phyloP scores from a whole-genome alignment of 2,797 vertebrate genomes.

The Apogon talboti region DNA sequence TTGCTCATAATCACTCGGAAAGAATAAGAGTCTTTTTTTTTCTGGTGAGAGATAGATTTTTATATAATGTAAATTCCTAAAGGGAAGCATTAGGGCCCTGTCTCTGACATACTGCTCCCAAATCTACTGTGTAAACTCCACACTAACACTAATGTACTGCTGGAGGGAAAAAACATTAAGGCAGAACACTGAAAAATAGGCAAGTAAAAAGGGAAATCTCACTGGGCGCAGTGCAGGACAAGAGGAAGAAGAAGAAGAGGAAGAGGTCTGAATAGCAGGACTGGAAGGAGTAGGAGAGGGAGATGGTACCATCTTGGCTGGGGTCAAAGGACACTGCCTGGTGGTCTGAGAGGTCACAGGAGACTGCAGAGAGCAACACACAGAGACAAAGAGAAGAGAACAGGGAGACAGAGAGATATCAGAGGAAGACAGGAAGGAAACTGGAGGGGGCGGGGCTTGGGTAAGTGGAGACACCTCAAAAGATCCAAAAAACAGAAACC shows the following conservation, averaged over 20 bases:
- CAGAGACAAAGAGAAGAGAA: constrained; percentile 26
- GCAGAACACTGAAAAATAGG: constrained; percentile 19
- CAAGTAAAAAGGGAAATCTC: constrained; percentile 64
- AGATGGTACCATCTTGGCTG: constrained; percentile 80
- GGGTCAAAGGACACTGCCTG: constrained; percentile 79
- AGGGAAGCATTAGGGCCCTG: neutral
- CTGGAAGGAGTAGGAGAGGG: constrained; percentile 73
- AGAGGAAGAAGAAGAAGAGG: constrained; percentile 66
- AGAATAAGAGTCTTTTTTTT: neutral
- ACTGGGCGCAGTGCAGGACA: constrained; percentile 80
- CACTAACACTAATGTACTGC: neutral
- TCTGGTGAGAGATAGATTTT: neutral
- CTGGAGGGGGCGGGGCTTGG: neutral
- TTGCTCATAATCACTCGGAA: too few species aligned
- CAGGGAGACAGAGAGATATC: constrained; percentile 25
- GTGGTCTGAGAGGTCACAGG: constrained; percentile 80
- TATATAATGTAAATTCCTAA: neutral
- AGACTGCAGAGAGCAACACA: constrained; percentile 73
- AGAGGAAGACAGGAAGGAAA: constrained; percentile 5
- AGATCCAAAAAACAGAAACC: constrained; percentile 7
- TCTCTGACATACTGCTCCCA: neutral
- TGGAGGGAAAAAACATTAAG: constrained; percentile 13
- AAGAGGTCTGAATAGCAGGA: constrained; percentile 75
- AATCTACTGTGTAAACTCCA: neutral
- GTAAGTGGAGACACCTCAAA: neutral